A percentile compares a stretch with the other conserved stretches of the same genome.
phyloP scores from a whole-genome alignment of 1,140 invertebrate species.

The Trichomalopsis sarcophagae region DNA sequence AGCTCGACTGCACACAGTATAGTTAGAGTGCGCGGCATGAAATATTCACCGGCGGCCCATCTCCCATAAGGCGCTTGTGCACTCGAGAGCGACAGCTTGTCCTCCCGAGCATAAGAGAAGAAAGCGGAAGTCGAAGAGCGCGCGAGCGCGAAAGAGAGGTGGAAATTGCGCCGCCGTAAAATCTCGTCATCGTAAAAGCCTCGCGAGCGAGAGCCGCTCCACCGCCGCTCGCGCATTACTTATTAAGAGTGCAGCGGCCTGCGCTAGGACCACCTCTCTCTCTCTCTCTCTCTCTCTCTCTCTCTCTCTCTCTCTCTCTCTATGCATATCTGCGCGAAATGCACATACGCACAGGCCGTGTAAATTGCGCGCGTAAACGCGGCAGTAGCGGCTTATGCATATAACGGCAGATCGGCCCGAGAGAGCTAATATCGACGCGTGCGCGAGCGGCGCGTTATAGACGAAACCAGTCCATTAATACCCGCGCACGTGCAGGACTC shows the following conservation, averaged over 20 bases:
- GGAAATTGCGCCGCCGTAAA: constrained; percentile 14
- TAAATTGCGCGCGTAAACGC: not conserved
- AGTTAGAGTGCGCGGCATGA: not conserved
- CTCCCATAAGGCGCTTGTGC: constrained; percentile 5
- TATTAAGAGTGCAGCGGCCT: not conserved
- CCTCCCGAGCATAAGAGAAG: not conserved
- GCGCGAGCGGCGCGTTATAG: not conserved
- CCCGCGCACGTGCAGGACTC: not conserved
- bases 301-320: too few relatives aligned
- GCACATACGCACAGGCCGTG: not conserved
- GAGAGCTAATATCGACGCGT: not conserved
- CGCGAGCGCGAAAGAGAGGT: not conserved
- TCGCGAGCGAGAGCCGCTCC: too few relatives aligned
- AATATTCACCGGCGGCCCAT: not conserved
- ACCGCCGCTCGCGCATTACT: not conserved
- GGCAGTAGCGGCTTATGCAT: not conserved
- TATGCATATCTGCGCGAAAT: too few relatives aligned
- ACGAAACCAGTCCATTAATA: constrained; percentile 1
- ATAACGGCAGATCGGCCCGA: not conserved
- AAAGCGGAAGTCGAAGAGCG: not conserved
- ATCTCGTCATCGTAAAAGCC: constrained; percentile 2
- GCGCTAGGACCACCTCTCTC: not conserved
- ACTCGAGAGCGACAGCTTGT: not conserved
- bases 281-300: not conserved
- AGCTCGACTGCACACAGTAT: not conserved